Percentiles rank a stretch among this genome's conserved stretches.
These are phyloP conservation scores for Entomyzon cyanotis DNA, from an alignment of 2,113 vertebrate genomes.

Conservation along the genomic window DNA sequence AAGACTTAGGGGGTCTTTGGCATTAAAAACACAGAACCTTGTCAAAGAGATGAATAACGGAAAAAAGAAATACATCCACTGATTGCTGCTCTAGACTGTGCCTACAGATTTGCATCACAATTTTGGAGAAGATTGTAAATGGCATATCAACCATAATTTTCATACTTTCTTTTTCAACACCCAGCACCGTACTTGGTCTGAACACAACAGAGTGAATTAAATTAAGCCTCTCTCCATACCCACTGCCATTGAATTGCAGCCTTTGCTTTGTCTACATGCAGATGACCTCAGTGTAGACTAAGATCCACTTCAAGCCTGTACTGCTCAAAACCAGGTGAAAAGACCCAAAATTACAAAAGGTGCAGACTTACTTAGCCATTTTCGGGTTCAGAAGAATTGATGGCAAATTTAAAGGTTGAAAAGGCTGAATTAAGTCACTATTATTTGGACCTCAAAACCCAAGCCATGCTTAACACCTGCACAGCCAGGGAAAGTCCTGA, in stretches of 20 bases:
- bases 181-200: not conserved
- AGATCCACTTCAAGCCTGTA: not conserved
- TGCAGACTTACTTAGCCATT: not conserved
- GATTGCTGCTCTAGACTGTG: not conserved
- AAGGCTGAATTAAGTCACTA: not conserved
- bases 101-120: not conserved
- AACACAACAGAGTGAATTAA: not conserved
- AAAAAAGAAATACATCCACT: not conserved
- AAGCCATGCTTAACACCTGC: not conserved
- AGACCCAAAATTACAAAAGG: not conserved
- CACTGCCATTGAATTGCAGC: not conserved
- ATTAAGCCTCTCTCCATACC: not conserved
- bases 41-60: not conserved
- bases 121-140: not conserved
- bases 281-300: not conserved
- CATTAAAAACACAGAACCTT: not conserved
- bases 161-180: not conserved
- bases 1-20: not conserved
- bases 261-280: not conserved
- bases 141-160: not conserved
- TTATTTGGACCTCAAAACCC: not conserved
- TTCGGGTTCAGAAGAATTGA: not conserved
- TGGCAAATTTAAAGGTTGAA: not conserved
- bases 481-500: not conserved
- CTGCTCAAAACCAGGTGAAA: not conserved